Conservation (phyloP, 2,113 vertebrate species). For the Semnopithecus entellus region DNA sequence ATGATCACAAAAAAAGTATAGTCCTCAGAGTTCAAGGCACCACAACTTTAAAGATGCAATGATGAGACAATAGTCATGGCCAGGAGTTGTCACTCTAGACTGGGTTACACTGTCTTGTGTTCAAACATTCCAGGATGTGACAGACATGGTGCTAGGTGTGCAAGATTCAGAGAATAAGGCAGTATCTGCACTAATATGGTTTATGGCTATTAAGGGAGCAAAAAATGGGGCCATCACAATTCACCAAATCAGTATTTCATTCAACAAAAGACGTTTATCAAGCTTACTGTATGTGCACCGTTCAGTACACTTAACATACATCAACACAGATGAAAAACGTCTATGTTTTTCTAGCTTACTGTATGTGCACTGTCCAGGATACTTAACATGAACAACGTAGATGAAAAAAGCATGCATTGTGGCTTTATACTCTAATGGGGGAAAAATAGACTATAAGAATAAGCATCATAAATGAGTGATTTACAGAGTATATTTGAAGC, state of each 20-base stretch:
- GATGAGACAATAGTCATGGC: not conserved
- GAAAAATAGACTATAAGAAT: not conserved
- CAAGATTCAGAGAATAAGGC: not conserved
- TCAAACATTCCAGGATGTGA: not conserved
- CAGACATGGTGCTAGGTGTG: accelerated
- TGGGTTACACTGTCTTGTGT: not conserved
- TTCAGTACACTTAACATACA: no score
- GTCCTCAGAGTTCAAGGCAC: not conserved
- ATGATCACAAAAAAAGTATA: not conserved
- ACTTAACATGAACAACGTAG: not conserved
- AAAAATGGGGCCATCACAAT: not conserved
- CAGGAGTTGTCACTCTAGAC: not conserved
- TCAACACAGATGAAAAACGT: no score
- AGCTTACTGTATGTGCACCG: no score
- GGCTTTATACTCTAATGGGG: not conserved
- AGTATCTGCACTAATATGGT: no score
- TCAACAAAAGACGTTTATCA: not conserved
- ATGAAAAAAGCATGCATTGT: not conserved
- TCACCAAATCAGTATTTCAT: not conserved
- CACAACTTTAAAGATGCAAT: not conserved
- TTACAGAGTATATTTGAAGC: not conserved
- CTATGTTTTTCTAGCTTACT: not conserved
- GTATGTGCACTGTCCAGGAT: not conserved
- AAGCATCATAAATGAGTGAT: not conserved
- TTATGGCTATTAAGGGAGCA: not conserved